phyloP scores from a whole-genome alignment of 2,113 vertebrate species.

The Oncorhynchus keta region DNA sequence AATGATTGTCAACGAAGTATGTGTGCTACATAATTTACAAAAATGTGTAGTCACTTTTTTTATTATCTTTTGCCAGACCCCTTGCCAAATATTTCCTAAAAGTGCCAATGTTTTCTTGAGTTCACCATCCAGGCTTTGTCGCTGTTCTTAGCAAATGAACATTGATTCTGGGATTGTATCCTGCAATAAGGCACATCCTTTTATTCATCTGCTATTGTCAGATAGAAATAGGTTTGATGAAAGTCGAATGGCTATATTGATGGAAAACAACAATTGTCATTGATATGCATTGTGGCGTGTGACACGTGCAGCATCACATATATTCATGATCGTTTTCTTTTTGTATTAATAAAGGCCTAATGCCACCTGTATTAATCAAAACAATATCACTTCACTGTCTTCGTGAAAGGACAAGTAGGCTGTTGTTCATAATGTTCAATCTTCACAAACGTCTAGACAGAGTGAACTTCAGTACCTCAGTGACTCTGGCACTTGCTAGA shows the following conservation, averaged over 20 bases:
- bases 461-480: background rate
- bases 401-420: background rate
- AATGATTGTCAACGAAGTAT: no score
- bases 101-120: background rate
- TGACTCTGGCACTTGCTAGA: background rate
- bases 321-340: conserved; percentile 30
- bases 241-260: background rate
- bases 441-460: background rate
- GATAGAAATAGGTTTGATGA: background rate
- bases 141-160: background rate
- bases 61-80: background rate
- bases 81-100: background rate
- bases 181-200: no score
- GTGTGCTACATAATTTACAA: background rate
- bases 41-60: background rate
- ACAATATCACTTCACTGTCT: background rate
- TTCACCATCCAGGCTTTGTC: background rate
- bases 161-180: background rate
- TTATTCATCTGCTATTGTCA: background rate
- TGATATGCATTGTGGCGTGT: background rate
- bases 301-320: conserved; percentile 2
- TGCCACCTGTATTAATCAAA: background rate
- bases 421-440: background rate
- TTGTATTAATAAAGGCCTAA: conserved; percentile 57
- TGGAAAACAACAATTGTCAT: background rate